These are phyloP conservation scores for Rhinatrema bivittatum DNA, from an alignment of 2,797 vertebrate genomes.

Conservation along the genomic window DNA sequence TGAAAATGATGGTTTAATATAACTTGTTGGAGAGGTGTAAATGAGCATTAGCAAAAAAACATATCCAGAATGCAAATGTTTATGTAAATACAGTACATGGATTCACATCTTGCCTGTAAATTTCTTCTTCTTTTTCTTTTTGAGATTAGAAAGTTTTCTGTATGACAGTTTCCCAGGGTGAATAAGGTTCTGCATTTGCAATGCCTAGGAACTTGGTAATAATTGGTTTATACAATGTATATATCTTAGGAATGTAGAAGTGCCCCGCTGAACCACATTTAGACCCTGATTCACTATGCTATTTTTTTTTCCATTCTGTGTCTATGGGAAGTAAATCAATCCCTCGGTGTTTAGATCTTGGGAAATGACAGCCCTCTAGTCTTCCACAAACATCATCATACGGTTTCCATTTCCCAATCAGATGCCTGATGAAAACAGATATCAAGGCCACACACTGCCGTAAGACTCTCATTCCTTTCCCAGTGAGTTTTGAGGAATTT, in stretches of 20 bases:
- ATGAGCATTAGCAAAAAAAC: conserved; percentile 34
- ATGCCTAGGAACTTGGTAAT: conserved; percentile 15
- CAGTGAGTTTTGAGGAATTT: too few relatives aligned
- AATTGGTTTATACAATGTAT: conserved; percentile 2
- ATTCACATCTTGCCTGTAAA: conserved; percentile 6
- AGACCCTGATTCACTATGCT: conserved; percentile 8
- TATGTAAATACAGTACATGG: conserved; percentile 14
- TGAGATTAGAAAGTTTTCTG: conserved; percentile 13
- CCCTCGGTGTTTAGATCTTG: not conserved
- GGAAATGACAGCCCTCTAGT: not conserved
- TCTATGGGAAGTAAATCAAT: too few relatives aligned
- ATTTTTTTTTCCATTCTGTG: conserved; percentile 9
- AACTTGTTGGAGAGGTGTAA: conserved; percentile 40
- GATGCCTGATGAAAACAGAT: too few relatives aligned
- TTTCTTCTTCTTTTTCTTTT: conserved; percentile 5
- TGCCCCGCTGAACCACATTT: too few relatives aligned
- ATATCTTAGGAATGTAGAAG: conserved; percentile 13
- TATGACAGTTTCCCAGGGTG: conserved; percentile 26
- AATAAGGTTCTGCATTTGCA: conserved; percentile 35
- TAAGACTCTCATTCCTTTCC: too few relatives aligned
- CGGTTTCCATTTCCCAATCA: not conserved
- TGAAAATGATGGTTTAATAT: conserved; percentile 40
- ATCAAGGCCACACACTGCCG: too few relatives aligned
- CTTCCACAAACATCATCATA: not conserved
- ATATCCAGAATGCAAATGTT: conserved; percentile 15